Evolutionary conservation across 2,113 vertebrate species (phyloP).

Genomic region (Hemicordylus capensis): DNA sequence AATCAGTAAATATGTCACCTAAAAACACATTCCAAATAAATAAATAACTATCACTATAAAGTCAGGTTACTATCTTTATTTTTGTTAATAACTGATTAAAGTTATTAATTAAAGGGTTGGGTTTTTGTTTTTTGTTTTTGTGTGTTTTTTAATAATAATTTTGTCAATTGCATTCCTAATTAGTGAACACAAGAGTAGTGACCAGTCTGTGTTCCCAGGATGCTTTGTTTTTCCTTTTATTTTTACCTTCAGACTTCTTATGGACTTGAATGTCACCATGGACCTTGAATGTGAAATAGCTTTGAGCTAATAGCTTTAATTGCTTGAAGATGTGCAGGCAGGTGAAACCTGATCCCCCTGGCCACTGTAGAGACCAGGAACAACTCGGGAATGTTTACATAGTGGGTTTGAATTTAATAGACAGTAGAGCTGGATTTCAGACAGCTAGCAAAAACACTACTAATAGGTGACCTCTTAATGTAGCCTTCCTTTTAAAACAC

Average conservation of each 20-base stretch:
- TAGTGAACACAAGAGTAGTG: slow-evolving; percentile 21
- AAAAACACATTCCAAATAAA: slow-evolving; percentile 21
- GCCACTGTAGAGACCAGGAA: slow-evolving; percentile 84
- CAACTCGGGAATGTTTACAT: slow-evolving; percentile 87
- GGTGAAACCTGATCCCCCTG: slow-evolving; percentile 89
- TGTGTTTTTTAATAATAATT: slow-evolving; percentile 65
- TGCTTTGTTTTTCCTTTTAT: slow-evolving; percentile 5
- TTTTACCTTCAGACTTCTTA: slow-evolving; percentile 65
- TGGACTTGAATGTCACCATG: slow-evolving; percentile 85
- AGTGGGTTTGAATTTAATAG: slow-evolving; percentile 87
- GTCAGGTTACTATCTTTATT: neutral
- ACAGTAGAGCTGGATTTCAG: slow-evolving; percentile 83
- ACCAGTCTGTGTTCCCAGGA: slow-evolving; percentile 21
- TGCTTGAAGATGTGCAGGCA: slow-evolving; percentile 93
- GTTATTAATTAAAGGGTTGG: slow-evolving; percentile 14
- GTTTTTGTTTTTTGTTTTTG: too few species aligned
- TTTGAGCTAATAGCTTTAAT: slow-evolving; percentile 94
- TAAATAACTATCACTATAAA: neutral
- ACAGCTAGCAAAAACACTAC: slow-evolving; percentile 85
- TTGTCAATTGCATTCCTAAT: slow-evolving; percentile 46
- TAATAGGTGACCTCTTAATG: slow-evolving; percentile 90
- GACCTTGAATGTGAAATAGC: slow-evolving; percentile 91
- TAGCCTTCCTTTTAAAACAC: slow-evolving; percentile 76
- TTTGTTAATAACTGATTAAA: neutral
- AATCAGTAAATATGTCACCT: slow-evolving; percentile 35